Percentiles rank a stretch among this genome's conserved stretches.
These are phyloP conservation scores for Tapera naevia DNA, from an alignment of 2,797 vertebrate species.

Conservation along the genomic window DNA sequence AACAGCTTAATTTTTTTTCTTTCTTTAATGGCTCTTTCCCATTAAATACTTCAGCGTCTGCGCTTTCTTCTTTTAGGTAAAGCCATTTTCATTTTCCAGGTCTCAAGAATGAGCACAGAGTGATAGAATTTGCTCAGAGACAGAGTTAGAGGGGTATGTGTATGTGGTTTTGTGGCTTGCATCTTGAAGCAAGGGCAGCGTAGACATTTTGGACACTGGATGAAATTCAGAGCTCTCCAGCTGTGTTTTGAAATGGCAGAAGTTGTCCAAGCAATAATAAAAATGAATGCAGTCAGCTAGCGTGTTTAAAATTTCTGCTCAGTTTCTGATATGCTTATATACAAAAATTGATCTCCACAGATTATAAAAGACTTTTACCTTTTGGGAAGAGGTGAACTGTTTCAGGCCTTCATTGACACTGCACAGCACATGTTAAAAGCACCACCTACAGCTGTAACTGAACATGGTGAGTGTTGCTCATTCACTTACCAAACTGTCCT, in stretches of 20 bases:
- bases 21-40: neutral
- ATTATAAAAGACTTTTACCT: slow-evolving; percentile 98
- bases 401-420: slow-evolving; percentile 96
- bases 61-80: neutral
- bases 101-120: neutral
- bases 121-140: neutral
- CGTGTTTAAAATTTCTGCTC: neutral
- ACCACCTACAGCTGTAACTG: slow-evolving; percentile 93
- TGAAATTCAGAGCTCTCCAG: neutral
- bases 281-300: neutral
- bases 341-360: slow-evolving; percentile 70
- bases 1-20: neutral
- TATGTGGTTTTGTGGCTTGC: neutral
- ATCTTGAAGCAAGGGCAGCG: neutral
- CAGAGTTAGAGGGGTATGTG: neutral
- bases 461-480: slow-evolving; percentile 85
- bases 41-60: neutral
- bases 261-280: neutral
- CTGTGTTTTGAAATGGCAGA: neutral
- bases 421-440: slow-evolving; percentile 98
- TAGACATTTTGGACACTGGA: neutral
- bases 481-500: neutral
- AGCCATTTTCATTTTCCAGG: neutral
- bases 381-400: slow-evolving; percentile 95
- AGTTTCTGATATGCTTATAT: neutral